These are phyloP conservation scores for Philaethria dido DNA, from an alignment of 2,888 invertebrate species.

Conservation along the genomic window DNA sequence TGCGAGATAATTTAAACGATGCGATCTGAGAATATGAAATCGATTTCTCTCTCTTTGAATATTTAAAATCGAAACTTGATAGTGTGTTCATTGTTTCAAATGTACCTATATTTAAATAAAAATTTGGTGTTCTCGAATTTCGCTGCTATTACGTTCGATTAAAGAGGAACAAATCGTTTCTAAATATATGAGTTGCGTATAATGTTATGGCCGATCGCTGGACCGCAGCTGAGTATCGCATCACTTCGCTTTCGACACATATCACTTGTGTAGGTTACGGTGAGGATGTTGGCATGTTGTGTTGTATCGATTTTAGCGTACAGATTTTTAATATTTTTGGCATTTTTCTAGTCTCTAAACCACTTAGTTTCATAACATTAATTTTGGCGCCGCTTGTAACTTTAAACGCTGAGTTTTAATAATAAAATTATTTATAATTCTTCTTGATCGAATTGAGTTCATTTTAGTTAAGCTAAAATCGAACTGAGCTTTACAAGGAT, in stretches of 20 bases:
- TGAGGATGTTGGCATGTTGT: slow-evolving; percentile 58
- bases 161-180: slow-evolving; percentile 11
- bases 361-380: slow-evolving; percentile 60
- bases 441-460: slow-evolving; percentile 9
- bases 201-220: slow-evolving; percentile 50
- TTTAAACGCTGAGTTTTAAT: slow-evolving; percentile 10
- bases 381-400: slow-evolving; percentile 46
- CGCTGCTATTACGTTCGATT: neutral
- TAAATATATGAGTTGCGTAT: neutral
- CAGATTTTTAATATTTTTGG: slow-evolving; percentile 71
- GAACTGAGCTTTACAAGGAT: slow-evolving; percentile 6
- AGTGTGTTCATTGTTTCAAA: slow-evolving; percentile 63
- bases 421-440: neutral
- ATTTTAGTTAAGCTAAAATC: slow-evolving; percentile 10
- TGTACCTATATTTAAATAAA: neutral
- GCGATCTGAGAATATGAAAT: slow-evolving; percentile 29
- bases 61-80: slow-evolving; percentile 47
- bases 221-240: slow-evolving; percentile 47
- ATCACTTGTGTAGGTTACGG: slow-evolving; percentile 62
- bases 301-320: slow-evolving; percentile 53
- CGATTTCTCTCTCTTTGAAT: slow-evolving; percentile 55
- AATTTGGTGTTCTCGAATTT: slow-evolving; percentile 1
- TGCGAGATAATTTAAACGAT: slow-evolving; percentile 51
- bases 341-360: slow-evolving; percentile 81
- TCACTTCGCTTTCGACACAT: slow-evolving; percentile 66